Percentiles rank a stretch among this genome's conserved stretches.
Conservation (phyloP, 2,113 vertebrate species). For the Platycercus adscitus region DNA sequence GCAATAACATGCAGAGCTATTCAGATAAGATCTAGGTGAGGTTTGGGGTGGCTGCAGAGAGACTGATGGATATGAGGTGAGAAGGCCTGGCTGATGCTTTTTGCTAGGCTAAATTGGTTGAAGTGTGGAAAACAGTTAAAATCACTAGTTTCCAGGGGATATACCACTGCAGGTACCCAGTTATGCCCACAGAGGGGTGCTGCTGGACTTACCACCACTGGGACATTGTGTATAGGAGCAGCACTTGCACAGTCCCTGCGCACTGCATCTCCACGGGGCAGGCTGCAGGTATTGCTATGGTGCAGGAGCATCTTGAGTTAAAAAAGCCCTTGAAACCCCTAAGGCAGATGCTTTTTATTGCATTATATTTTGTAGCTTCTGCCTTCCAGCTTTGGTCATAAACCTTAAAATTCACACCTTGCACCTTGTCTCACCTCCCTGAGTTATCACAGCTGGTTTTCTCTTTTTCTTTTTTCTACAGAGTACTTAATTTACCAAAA, state of each 20-base stretch:
- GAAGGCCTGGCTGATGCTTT: neutral
- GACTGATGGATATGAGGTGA: neutral
- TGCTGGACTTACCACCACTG: neutral
- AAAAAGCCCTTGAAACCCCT: neutral
- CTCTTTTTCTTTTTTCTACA: neutral
- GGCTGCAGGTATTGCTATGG: neutral
- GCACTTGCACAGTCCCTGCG: neutral
- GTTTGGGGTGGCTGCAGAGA: neutral
- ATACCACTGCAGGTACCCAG: neutral
- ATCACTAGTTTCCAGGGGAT: neutral
- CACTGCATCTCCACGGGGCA: neutral
- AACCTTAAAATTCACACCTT: neutral
- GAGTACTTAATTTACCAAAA: neutral
- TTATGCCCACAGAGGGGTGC: neutral
- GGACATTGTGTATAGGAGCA: neutral
- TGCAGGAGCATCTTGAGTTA: neutral
- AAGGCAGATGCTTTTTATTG: neutral
- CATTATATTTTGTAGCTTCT: neutral
- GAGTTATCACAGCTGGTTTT: neutral
- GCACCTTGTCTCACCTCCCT: neutral
- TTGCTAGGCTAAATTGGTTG: neutral
- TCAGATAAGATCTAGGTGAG: neutral
- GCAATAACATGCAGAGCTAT: rapidly evolving
- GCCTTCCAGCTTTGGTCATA: neutral
- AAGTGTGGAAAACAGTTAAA: neutral